Evolutionary conservation across 2,113 vertebrate genomes (phyloP).

Genomic region (Odocoileus virginianus): DNA sequence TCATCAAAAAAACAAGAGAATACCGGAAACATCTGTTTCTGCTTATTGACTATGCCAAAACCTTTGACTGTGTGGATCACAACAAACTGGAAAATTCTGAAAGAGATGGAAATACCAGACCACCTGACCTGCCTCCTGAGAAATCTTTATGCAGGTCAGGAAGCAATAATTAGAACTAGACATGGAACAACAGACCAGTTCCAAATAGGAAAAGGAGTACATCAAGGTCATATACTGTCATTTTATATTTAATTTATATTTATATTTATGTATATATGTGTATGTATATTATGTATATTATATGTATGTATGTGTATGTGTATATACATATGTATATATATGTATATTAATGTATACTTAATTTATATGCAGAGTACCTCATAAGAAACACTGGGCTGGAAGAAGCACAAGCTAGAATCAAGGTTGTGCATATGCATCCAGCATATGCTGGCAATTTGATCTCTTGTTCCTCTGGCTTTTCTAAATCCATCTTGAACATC

Average conservation of each 20-base stretch:
- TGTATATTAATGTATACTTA: background rate
- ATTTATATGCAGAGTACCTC: background rate
- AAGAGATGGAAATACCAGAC: background rate
- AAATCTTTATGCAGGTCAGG: background rate
- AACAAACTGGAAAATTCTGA: background rate
- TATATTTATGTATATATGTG: too few relatives aligned
- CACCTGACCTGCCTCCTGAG: background rate
- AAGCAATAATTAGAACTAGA: background rate
- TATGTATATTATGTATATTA: too few relatives aligned
- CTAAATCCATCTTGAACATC: background rate
- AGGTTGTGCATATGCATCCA: background rate
- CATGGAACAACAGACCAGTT: background rate
- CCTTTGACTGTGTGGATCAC: background rate
- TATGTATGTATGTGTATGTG: too few relatives aligned
- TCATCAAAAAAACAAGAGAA: background rate
- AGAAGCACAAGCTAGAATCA: background rate
- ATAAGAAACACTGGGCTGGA: background rate
- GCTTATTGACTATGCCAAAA: background rate
- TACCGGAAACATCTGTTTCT: background rate
- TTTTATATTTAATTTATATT: background rate
- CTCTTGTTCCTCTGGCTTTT: background rate
- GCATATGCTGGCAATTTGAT: too few relatives aligned
- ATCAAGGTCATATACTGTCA: background rate
- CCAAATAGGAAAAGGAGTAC: background rate
- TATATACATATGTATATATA: too few relatives aligned